Base-by-base conservation (phyloP, 2,113 vertebrate genomes). In the Psephotus haematonotus region DNA sequence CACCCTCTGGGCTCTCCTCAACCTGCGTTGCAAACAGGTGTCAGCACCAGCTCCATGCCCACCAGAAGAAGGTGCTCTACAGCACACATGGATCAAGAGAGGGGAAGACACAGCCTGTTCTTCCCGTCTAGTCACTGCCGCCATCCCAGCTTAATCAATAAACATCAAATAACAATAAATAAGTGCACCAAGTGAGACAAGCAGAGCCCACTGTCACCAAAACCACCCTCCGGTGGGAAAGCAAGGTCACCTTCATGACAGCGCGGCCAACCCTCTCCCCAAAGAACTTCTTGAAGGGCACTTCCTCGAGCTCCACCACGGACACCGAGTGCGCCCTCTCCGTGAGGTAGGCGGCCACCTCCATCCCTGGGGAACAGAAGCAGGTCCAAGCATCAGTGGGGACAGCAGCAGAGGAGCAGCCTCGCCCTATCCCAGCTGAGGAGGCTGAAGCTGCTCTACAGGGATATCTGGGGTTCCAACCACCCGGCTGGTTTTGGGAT, bases 251-350 rank as follows among this genome's bases (percentile, higher is more conserved):
- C 99, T 99, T 99, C 99, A 99, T 99, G 86, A 99, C 98, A 57
- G 98, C 98, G 46, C 98, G 99, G 75, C 99, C 99, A 55, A 99
- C 98, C 75, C 98, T 99, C 95, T 99, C 99, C 69, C 99, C 99
- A 23, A 99, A 98, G 95, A 98, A 99, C 94, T 98, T 98, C 97
- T 98, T 98, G 97, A 99, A 99, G 13, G 99, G 99, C 0, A 99
- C 97, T 15, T 99, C 97, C 86, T 99, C 99, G 57, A 99, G 97
- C 89, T 99, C 99, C 43, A 99, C 99, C 97, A 99, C 88, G 2
- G 99, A 99, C 92, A 99, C 99, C 0, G 99, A 99, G 92, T 99
- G 99, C 50, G 99, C 99, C 93, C 99, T 99, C 95, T 99, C 99
- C 0, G 99, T 97, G 0, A 99, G 98, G 59, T 99, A 99, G 68